Evolutionary conservation across 2,113 vertebrate species (phyloP).

Genomic region (Corvus hawaiiensis): DNA sequence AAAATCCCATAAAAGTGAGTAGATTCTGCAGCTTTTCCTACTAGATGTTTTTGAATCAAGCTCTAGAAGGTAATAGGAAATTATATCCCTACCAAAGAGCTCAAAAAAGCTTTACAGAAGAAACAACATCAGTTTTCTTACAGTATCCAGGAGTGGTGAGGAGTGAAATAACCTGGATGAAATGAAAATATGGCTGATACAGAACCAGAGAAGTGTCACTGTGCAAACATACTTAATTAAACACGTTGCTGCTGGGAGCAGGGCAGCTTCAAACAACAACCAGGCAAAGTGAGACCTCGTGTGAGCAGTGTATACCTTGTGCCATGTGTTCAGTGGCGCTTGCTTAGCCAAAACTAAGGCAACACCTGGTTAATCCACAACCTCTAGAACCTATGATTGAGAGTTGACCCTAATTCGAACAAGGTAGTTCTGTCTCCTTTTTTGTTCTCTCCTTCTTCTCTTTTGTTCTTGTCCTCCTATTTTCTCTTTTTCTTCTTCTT

Average conservation of each 20-base stretch:
- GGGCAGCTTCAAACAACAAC: neutral
- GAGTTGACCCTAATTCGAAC: neutral
- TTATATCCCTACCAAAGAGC: neutral
- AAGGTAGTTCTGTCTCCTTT: neutral
- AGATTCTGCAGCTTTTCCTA: neutral
- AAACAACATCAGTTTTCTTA: neutral
- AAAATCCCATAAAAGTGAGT: neutral
- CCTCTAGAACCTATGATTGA: neutral
- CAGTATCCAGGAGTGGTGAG: neutral
- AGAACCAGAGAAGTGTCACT: neutral
- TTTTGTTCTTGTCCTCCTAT: neutral
- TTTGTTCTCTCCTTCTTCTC: neutral
- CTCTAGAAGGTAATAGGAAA: neutral
- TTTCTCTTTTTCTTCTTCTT: too few species aligned
- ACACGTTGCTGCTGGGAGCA: neutral
- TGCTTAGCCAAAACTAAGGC: neutral
- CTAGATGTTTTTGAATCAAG: neutral
- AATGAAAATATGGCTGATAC: neutral
- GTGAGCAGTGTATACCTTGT: neutral
- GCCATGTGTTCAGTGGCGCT: neutral
- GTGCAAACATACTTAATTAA: neutral
- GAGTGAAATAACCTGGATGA: neutral
- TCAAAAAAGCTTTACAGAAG: neutral
- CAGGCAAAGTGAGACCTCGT: neutral
- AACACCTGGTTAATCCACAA: neutral